Evolutionary conservation across 2,888 invertebrate species (phyloP).

Genomic region (Parthenolecanium corni): DNA sequence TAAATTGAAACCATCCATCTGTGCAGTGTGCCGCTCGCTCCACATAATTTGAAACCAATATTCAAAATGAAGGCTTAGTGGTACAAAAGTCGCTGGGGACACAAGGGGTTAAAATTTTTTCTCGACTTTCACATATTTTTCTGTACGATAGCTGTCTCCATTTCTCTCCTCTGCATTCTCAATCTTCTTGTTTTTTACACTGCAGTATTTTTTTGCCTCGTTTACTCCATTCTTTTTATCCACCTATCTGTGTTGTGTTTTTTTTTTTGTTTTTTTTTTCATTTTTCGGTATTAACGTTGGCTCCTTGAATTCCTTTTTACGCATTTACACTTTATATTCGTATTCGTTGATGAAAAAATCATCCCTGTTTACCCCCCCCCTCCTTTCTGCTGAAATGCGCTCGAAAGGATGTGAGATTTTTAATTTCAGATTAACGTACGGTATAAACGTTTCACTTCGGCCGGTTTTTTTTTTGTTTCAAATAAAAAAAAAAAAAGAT

Average conservation of each 20-base stretch:
- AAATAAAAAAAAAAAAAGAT: too few relatives aligned
- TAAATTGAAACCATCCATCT: slow-evolving; percentile 19
- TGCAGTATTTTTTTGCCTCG: slow-evolving; percentile 22
- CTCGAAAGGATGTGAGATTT: slow-evolving; percentile 7
- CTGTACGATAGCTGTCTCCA: too few relatives aligned
- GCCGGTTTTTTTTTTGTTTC: background rate
- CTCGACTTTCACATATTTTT: background rate
- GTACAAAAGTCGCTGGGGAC: background rate
- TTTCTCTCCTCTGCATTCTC: too few relatives aligned
- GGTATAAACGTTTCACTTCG: background rate
- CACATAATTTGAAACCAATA: slow-evolving; percentile 21
- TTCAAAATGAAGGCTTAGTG: slow-evolving; percentile 21
- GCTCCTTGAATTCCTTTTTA: slow-evolving; percentile 7
- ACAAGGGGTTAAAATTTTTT: slow-evolving; percentile 1
- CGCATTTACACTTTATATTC: slow-evolving; percentile 19
- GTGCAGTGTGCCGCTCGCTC: background rate
- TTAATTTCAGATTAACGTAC: slow-evolving; percentile 18
- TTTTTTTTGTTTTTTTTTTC: background rate
- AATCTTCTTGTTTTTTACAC: too few relatives aligned
- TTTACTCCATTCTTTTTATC: slow-evolving; percentile 21
- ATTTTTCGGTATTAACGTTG: background rate
- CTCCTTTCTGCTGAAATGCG: background rate
- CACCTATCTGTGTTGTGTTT: slow-evolving; percentile 10
- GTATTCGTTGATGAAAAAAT: slow-evolving; percentile 11
- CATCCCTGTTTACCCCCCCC: background rate